These are phyloP conservation scores for Onychorhynchus coronatus DNA, from an alignment of 2,113 vertebrate genomes.

Conservation along the genomic window DNA sequence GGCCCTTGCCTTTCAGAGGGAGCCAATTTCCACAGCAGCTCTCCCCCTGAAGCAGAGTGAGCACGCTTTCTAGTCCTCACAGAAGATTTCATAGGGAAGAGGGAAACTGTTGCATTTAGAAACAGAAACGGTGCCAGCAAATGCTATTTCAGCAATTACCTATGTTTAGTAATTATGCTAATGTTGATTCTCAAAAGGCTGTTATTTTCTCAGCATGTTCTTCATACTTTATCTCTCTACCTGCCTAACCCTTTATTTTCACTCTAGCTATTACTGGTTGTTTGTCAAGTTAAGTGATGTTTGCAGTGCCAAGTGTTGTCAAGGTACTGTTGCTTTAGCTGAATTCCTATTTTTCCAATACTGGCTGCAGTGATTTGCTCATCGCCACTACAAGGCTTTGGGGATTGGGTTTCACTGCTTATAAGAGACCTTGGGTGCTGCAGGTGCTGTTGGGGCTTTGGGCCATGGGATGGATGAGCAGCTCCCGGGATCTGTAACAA, in stretches of 20 bases:
- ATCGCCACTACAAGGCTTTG: not conserved
- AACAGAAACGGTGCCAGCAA: constrained; percentile 67
- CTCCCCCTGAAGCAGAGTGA: constrained; percentile 1
- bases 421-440: not conserved
- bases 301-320: constrained; percentile 70
- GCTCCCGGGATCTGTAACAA: not conserved
- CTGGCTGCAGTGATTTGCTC: not conserved
- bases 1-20: not conserved
- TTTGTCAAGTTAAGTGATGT: constrained; percentile 79
- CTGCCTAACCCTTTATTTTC: constrained; percentile 75
- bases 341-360: constrained; percentile 20
- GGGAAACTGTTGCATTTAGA: constrained; percentile 63
- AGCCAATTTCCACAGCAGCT: constrained; percentile 27
- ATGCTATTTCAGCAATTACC: constrained; percentile 79
- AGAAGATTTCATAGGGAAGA: constrained; percentile 9
- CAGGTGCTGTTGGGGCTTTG: not conserved
- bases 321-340: constrained; percentile 63
- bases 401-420: not conserved
- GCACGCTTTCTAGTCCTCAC: constrained; percentile 26
- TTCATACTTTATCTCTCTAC: constrained; percentile 73
- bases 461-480: not conserved
- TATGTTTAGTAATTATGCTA: constrained; percentile 82
- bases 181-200: constrained; percentile 77
- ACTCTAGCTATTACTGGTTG: constrained; percentile 65
- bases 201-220: constrained; percentile 78